Conservation (phyloP, 2,113 vertebrate species). For the Otus sunia region DNA sequence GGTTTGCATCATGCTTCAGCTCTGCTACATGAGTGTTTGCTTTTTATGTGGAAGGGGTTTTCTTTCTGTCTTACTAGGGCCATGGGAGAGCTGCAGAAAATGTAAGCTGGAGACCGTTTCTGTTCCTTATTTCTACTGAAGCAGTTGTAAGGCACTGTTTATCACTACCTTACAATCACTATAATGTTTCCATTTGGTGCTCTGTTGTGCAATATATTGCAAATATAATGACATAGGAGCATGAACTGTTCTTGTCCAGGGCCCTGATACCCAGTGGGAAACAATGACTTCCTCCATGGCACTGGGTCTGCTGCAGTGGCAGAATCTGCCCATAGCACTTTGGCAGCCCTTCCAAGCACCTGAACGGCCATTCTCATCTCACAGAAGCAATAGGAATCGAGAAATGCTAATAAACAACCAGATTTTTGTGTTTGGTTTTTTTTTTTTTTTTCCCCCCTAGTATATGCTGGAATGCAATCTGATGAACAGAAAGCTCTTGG, state of each 20-base stretch:
- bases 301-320: not conserved
- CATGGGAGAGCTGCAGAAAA: not conserved
- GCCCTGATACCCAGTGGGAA: not conserved
- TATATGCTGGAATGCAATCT: not conserved
- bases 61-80: not conserved
- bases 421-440: not conserved
- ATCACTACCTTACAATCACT: not conserved
- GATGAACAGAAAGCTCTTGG: constrained; percentile 23
- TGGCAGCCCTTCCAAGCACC: not conserved
- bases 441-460: rapidly evolving
- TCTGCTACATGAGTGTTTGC: not conserved
- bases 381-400: not conserved
- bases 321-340: not conserved
- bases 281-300: not conserved
- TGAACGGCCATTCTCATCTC: not conserved
- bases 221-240: rapidly evolving
- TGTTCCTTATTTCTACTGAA: not conserved
- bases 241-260: not conserved
- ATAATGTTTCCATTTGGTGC: rapidly evolving
- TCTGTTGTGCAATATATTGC: not conserved
- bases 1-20: not conserved
- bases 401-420: not conserved
- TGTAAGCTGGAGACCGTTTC: not conserved
- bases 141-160: not conserved
- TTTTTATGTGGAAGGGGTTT: not conserved